phyloP scores from a whole-genome alignment of 1,140 invertebrate genomes.

The Daktulosphaira vitifoliae region DNA sequence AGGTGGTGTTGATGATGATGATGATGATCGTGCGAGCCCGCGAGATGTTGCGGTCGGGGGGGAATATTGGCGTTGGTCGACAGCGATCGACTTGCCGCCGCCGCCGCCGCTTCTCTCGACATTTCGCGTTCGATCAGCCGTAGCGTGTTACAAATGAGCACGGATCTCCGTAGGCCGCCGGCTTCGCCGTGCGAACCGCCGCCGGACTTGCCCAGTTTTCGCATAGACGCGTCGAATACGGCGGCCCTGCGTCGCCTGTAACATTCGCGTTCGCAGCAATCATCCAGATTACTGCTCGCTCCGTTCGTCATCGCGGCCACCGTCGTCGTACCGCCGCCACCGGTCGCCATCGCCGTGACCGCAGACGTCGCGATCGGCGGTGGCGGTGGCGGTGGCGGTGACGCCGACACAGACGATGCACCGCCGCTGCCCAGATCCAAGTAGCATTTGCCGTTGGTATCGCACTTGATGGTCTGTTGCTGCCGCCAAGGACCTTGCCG shows the following conservation, averaged over 20 bases:
- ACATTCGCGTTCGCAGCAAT: slow-evolving; percentile 44
- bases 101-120: slow-evolving; percentile 58
- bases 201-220: slow-evolving; percentile 65
- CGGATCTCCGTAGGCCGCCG: slow-evolving; percentile 80
- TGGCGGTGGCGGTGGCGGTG: background rate
- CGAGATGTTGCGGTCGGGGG: slow-evolving; percentile 45
- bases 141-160: slow-evolving; percentile 88
- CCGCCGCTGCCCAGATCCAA: slow-evolving; percentile 67
- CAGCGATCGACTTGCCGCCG: slow-evolving; percentile 42
- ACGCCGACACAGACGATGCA: slow-evolving; percentile 45
- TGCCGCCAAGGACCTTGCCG: slow-evolving; percentile 44
- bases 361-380: background rate
- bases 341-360: background rate
- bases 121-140: slow-evolving; percentile 84
- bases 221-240: slow-evolving; percentile 85
- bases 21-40: slow-evolving; percentile 44
- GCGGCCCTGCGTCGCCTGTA: slow-evolving; percentile 76
- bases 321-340: background rate
- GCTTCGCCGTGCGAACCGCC: slow-evolving; percentile 66
- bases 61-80: slow-evolving; percentile 45
- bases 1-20: slow-evolving; percentile 35
- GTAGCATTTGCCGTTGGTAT: slow-evolving; percentile 84
- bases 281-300: background rate
- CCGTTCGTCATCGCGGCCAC: background rate
- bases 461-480: slow-evolving; percentile 73